phyloP scores from a whole-genome alignment of 2,113 vertebrate genomes.

The Odontesthes bonariensis region DNA sequence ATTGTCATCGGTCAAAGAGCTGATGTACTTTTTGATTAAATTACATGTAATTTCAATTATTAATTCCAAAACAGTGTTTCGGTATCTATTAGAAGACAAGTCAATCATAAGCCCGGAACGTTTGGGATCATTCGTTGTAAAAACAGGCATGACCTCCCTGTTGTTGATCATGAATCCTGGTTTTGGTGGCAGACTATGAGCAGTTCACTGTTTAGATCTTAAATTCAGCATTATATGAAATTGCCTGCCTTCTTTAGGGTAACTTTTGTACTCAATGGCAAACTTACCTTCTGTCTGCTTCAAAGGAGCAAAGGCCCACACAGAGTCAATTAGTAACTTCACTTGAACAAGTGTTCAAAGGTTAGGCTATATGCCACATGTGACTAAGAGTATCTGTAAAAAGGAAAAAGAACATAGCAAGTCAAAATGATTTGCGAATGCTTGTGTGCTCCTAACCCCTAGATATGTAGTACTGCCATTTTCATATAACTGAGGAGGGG shows the following conservation, averaged over 20 bases:
- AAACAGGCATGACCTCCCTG: neutral
- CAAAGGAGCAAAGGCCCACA: slow-evolving; percentile 49
- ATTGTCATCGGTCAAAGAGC: neutral
- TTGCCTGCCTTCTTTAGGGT: neutral
- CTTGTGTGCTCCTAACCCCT: neutral
- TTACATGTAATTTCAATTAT: no score
- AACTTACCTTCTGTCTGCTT: neutral
- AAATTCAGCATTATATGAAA: neutral
- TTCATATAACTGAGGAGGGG: neutral
- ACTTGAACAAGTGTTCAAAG: slow-evolving; percentile 56
- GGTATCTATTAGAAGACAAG: neutral
- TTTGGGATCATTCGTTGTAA: neutral
- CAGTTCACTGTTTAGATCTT: neutral
- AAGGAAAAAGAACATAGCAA: slow-evolving; percentile 11
- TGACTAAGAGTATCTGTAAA: slow-evolving; percentile 1
- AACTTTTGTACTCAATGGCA: neutral
- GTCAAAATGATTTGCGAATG: neutral
- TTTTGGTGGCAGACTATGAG: neutral
- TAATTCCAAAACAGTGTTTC: neutral
- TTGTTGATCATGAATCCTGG: neutral
- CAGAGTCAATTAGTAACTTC: slow-evolving; percentile 74
- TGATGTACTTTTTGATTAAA: no score
- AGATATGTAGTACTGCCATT: neutral
- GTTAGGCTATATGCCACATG: slow-evolving; percentile 24
- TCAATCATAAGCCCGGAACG: neutral